These are phyloP conservation scores for Rhodophaea formosa DNA, from an alignment of 2,888 invertebrate species.

Conservation along the genomic window DNA sequence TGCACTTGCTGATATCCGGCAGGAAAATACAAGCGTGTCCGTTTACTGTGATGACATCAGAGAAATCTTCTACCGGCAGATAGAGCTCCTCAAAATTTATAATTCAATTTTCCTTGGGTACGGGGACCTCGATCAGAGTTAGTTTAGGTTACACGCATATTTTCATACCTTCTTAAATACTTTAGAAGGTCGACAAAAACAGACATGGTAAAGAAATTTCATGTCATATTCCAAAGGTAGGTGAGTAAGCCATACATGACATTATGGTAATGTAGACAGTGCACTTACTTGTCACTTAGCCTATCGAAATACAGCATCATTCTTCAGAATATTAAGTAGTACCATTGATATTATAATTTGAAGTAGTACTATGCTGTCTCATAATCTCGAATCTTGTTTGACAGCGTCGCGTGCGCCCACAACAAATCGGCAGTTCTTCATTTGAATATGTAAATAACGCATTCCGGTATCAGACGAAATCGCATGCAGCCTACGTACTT, in stretches of 20 bases:
- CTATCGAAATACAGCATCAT: background rate
- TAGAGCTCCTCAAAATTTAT: no score
- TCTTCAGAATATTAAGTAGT: constrained; percentile 2
- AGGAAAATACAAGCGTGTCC: background rate
- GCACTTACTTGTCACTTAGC: background rate
- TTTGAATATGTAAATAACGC: constrained; percentile 17
- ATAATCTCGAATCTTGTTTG: background rate
- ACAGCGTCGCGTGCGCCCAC: background rate
- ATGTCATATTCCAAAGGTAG: no score
- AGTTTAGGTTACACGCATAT: no score
- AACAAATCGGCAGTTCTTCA: constrained; percentile 5
- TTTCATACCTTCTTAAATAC: no score
- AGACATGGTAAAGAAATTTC: no score
- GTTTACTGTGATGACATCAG: background rate
- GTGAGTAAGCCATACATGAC: background rate
- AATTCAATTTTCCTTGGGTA: no score
- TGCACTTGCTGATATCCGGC: constrained; percentile 1
- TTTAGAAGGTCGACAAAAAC: no score
- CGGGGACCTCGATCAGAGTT: no score
- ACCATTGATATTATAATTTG: no score
- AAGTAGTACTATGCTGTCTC: background rate
- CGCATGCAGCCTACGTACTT: constrained; percentile 17
- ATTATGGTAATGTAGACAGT: background rate
- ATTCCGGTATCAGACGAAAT: constrained; percentile 11
- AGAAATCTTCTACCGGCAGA: background rate